These are phyloP conservation scores for Brachyalestes nurse DNA, from an alignment of 2,797 vertebrate genomes.

Conservation along the genomic window DNA sequence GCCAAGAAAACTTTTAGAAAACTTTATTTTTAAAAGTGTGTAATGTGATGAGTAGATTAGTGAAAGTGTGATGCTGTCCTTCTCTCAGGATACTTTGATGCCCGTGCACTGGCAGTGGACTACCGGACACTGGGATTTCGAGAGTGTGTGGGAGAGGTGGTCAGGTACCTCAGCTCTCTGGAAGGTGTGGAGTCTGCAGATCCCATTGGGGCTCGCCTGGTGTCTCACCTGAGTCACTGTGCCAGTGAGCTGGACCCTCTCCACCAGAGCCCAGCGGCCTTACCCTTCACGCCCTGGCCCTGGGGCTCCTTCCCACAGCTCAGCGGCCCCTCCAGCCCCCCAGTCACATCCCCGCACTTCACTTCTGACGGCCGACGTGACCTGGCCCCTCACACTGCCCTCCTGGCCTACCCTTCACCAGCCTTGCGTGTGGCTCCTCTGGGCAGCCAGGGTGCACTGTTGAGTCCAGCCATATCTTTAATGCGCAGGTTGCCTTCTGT, in stretches of 20 bases:
- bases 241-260: constrained; percentile 91
- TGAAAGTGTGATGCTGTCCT: neutral
- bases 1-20: neutral
- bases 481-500: constrained; percentile 74
- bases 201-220: constrained; percentile 88
- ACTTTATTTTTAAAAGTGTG: neutral
- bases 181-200: constrained; percentile 86
- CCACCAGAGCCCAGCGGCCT: constrained; percentile 74
- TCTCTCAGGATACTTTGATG: constrained; percentile 88
- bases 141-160: constrained; percentile 92
- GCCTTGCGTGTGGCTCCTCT: constrained; percentile 77
- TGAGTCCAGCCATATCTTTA: constrained; percentile 72
- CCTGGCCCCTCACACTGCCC: constrained; percentile 72
- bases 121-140: constrained; percentile 93
- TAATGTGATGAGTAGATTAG: neutral
- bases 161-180: constrained; percentile 88
- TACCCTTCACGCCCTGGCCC: constrained; percentile 85
- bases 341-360: constrained; percentile 68
- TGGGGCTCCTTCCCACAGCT: constrained; percentile 87
- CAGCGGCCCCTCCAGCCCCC: constrained; percentile 63
- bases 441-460: constrained; percentile 68
- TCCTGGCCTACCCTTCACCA: constrained; percentile 79
- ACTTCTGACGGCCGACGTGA: constrained; percentile 74
- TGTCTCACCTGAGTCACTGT: constrained; percentile 92
- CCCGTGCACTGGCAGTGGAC: constrained; percentile 88